Conservation (phyloP, 1,140 invertebrate genomes). For the Zaprionus taronus region DNA sequence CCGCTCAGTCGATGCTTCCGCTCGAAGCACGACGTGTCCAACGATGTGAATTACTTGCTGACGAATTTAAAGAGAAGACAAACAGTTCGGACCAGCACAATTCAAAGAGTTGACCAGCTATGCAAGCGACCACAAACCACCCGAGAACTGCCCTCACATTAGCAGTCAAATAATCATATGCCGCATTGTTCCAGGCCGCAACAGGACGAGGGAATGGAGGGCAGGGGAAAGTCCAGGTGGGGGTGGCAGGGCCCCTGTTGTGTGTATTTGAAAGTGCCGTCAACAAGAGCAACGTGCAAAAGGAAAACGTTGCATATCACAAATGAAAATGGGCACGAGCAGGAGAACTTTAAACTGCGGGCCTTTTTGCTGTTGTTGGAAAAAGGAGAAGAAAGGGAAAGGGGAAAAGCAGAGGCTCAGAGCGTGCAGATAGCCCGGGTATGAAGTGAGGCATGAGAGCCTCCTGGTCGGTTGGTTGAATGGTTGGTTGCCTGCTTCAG, state of each 20-base stretch:
- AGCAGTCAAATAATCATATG: conserved; percentile 68
- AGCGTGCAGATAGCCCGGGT: conserved; percentile 3
- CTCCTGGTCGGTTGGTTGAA: conserved; percentile 6
- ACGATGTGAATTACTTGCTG: not conserved
- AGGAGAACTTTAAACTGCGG: conserved; percentile 49
- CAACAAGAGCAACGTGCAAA: conserved; percentile 42
- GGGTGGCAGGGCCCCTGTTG: conserved; percentile 29
- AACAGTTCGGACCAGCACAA: not conserved
- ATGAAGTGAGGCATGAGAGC: conserved; percentile 34
- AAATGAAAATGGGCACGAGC: conserved; percentile 19
- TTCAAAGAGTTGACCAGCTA: conserved; percentile 20
- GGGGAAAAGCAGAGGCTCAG: not conserved
- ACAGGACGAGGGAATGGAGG: not conserved
- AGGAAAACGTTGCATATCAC: conserved; percentile 45
- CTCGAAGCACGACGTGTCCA: not conserved
- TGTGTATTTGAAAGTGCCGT: conserved; percentile 58
- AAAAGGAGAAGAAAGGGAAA: not conserved
- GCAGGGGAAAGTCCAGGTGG: not conserved
- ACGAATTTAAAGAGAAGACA: conserved; percentile 51
- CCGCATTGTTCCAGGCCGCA: conserved; percentile 64
- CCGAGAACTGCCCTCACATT: conserved; percentile 58
- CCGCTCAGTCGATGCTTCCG: conserved; percentile 4
- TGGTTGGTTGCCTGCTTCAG: conserved; percentile 22
- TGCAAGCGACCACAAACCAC: conserved; percentile 45
- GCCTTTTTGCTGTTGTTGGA: conserved; percentile 31